Evolutionary conservation across 2,888 invertebrate species (phyloP).

Genomic region (Tetheella fluctuosa): DNA sequence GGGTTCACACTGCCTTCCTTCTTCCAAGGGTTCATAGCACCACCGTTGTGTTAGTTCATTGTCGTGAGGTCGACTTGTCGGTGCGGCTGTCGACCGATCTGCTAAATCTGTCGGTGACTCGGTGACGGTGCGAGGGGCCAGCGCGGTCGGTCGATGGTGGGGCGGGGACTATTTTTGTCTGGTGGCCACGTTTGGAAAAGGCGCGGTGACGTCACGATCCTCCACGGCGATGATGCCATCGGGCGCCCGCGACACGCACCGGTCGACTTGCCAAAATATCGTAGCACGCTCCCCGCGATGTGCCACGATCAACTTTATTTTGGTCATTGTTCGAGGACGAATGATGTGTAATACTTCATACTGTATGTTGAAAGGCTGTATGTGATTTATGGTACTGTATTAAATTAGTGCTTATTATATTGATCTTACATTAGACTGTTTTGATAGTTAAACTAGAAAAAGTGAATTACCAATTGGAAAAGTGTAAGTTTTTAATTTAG

Average conservation of each 20-base stretch:
- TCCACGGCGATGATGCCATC: conserved; percentile 83
- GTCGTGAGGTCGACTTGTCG: conserved; percentile 39
- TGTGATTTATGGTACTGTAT: conserved; percentile 28
- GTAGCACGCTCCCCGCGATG: conserved; percentile 64
- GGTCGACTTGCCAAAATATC: conserved; percentile 81
- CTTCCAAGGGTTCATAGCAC: background rate
- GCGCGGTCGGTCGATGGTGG: conserved; percentile 55
- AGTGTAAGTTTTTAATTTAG: too few species aligned
- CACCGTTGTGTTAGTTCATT: conserved; percentile 28
- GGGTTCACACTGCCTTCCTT: background rate
- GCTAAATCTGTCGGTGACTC: conserved; percentile 82
- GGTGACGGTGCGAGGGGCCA: conserved; percentile 76
- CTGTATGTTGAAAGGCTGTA: conserved; percentile 32
- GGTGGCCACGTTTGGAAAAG: conserved; percentile 84
- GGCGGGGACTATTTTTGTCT: conserved; percentile 83
- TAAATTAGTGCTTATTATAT: background rate
- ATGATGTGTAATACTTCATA: conserved; percentile 35
- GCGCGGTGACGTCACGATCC: conserved; percentile 81
- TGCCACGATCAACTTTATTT: conserved; percentile 76
- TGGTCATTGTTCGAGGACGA: conserved; percentile 69
- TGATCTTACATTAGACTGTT: background rate
- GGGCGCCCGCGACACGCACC: conserved; percentile 76
- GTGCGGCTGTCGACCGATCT: conserved; percentile 50
- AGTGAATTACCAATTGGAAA: too few species aligned
- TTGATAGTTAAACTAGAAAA: too few species aligned